phyloP scores from a whole-genome alignment of 2,888 invertebrate species.

The Netelia fuscicornis region DNA sequence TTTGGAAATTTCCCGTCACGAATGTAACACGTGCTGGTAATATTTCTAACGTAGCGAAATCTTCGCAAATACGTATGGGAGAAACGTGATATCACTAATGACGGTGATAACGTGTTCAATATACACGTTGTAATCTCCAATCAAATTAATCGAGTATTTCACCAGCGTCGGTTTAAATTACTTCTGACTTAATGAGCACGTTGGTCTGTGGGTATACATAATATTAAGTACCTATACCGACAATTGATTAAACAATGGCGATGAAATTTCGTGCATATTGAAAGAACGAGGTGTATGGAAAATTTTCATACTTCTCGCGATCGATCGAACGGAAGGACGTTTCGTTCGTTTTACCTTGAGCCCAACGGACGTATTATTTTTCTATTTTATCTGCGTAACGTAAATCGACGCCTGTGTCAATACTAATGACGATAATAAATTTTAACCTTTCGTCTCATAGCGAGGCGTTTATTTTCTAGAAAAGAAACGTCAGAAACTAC shows the following conservation, averaged over 20 bases:
- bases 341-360: too few relatives aligned
- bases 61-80: slow-evolving; percentile 20
- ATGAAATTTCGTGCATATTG: background rate
- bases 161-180: background rate
- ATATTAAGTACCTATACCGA: background rate
- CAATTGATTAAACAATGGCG: background rate
- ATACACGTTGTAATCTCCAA: background rate
- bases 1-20: slow-evolving; percentile 49
- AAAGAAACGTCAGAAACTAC: too few relatives aligned
- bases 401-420: too few relatives aligned
- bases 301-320: background rate
- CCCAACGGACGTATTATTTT: too few relatives aligned
- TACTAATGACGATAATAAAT: too few relatives aligned
- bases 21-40: slow-evolving; percentile 30
- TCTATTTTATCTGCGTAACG: too few relatives aligned
- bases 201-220: background rate
- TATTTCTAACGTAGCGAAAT: slow-evolving; percentile 29
- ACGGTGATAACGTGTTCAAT: slow-evolving; percentile 37
- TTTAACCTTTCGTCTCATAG: too few relatives aligned
- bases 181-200: background rate
- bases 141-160: background rate
- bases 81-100: slow-evolving; percentile 35
- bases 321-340: background rate
- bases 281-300: background rate
- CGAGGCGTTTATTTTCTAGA: too few relatives aligned